Evolutionary conservation across 1,140 invertebrate genomes (phyloP).

Genomic region (Notospermus geniculatus): DNA sequence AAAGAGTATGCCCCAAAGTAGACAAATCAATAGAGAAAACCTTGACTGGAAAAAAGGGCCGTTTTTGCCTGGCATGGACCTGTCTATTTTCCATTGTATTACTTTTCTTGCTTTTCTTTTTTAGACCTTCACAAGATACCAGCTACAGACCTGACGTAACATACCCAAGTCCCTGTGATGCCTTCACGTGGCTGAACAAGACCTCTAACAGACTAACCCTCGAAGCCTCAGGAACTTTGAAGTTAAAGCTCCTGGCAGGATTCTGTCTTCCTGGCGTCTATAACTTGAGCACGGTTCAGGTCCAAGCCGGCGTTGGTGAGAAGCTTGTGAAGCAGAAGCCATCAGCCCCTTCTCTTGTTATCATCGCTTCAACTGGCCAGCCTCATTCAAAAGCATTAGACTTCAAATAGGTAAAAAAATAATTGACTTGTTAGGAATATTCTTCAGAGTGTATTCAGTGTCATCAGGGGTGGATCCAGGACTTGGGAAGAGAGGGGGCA

Average conservation of each 20-base stretch:
- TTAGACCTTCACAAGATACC: not conserved
- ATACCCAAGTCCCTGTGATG: not conserved
- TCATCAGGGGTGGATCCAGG: too few relatives aligned
- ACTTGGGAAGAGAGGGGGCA: too few relatives aligned
- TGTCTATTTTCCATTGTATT: too few relatives aligned
- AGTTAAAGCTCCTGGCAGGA: constrained; percentile 33
- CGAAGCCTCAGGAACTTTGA: constrained; percentile 27
- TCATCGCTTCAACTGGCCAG: constrained; percentile 16
- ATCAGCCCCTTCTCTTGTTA: constrained; percentile 40
- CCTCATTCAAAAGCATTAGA: too few relatives aligned
- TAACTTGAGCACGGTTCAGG: constrained; percentile 46
- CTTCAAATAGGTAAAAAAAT: too few relatives aligned
- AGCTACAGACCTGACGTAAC: not conserved
- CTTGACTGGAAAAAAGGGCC: too few relatives aligned
- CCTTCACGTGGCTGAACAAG: constrained; percentile 42
- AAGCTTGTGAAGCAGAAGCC: constrained; percentile 49
- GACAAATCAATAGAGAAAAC: too few relatives aligned
- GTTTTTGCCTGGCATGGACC: not conserved
- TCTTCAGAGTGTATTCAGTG: too few relatives aligned
- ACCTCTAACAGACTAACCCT: constrained; percentile 36
- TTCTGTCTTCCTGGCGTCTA: constrained; percentile 49
- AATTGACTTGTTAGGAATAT: too few relatives aligned
- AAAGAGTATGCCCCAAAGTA: too few relatives aligned
- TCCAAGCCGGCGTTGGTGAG: constrained; percentile 39
- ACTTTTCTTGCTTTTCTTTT: too few relatives aligned